Percentiles rank a stretch among this genome's conserved stretches.
Evolutionary conservation across 2,888 invertebrate species (phyloP).

Genomic region (Sinodicranocentrus sp.): DNA sequence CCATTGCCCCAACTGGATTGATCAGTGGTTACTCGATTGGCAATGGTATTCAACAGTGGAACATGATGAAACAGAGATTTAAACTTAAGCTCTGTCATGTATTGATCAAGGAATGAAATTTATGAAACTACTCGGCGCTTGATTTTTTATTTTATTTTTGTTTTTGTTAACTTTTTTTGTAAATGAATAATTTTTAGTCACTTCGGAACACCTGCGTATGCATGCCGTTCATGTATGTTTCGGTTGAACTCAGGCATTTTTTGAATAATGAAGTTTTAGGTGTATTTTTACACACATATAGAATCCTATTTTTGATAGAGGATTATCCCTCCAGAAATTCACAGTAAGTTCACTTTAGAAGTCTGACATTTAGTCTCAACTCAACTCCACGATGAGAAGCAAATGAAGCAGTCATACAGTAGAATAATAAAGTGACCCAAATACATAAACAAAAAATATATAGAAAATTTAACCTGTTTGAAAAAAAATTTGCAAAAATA

Average conservation of each 20-base stretch:
- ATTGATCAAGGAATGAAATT: no score
- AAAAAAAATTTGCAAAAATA: no score
- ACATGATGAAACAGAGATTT: no score
- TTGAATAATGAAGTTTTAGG: not conserved
- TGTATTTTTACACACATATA: not conserved
- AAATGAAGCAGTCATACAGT: not conserved
- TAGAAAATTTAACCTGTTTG: no score
- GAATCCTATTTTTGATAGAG: slow-evolving; percentile 57
- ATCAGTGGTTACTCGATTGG: not conserved
- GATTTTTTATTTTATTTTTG: slow-evolving; percentile 4
- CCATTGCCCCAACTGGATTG: not conserved
- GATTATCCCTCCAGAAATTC: slow-evolving; percentile 45
- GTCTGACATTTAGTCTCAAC: slow-evolving; percentile 61
- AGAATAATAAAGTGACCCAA: no score
- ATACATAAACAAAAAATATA: no score
- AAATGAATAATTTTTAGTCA: slow-evolving; percentile 8
- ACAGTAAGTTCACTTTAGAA: slow-evolving; percentile 56
- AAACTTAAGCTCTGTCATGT: no score
- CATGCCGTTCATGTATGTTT: slow-evolving; percentile 41
- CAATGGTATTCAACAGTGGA: not conserved
- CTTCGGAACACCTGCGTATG: slow-evolving; percentile 23
- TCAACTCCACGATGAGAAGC: slow-evolving; percentile 3
- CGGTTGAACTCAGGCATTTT: not conserved
- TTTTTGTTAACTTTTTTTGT: slow-evolving; percentile 19
- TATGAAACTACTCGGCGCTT: not conserved